phyloP scores from a whole-genome alignment of 2,888 invertebrate species.

The Aphidoletes aphidimyza region DNA sequence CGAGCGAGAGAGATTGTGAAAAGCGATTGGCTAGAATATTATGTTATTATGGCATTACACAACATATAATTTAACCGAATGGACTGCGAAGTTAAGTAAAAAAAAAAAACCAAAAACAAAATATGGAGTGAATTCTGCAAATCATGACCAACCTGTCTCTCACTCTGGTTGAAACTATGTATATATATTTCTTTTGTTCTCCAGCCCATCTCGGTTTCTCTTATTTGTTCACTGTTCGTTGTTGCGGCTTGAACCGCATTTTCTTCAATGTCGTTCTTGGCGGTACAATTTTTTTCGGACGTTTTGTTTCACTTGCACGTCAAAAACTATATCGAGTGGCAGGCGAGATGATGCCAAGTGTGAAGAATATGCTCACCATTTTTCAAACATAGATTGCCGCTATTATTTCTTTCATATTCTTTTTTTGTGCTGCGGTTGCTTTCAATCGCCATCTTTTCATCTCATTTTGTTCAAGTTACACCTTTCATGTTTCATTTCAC shows the following conservation, averaged over 20 bases:
- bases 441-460: conserved; percentile 31
- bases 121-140: conserved; percentile 48
- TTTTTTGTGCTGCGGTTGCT: not conserved
- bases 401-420: not conserved
- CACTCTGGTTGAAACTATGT: not conserved
- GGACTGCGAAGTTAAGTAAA: not conserved
- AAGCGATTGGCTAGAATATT: conserved; percentile 7
- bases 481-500: conserved; percentile 29
- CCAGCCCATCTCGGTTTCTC: not conserved
- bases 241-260: not conserved
- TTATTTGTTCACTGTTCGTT: not conserved
- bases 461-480: conserved; percentile 33
- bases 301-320: conserved; percentile 10
- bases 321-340: not conserved
- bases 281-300: not conserved
- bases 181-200: not conserved
- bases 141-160: conserved; percentile 54
- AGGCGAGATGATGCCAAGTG: not conserved
- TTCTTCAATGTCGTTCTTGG: not conserved
- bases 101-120: not conserved
- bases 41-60: conserved; percentile 33
- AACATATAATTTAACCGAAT: conserved; percentile 15
- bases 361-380: not conserved
- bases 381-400: conserved; percentile 34
- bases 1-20: conserved; percentile 13